Evolutionary conservation across 1,140 invertebrate species (phyloP).

Genomic region (Mya arenaria): DNA sequence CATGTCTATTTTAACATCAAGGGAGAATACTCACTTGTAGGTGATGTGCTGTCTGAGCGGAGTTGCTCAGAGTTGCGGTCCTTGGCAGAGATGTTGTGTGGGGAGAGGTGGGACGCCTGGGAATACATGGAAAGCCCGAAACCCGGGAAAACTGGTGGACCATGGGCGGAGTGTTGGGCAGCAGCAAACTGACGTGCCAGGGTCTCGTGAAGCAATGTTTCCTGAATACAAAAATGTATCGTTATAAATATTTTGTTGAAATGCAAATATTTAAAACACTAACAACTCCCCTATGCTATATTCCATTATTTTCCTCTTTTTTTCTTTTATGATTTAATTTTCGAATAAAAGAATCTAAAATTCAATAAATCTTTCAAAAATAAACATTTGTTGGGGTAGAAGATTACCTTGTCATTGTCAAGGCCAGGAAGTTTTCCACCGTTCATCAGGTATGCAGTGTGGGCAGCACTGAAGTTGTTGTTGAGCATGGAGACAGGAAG

Average conservation of each 20-base stretch:
- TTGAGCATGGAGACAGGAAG: conserved; percentile 68
- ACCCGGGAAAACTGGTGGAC: conserved; percentile 74
- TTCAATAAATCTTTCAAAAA: background rate
- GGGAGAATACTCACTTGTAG: conserved; percentile 45
- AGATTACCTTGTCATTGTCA: conserved; percentile 68
- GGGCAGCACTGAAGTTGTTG: conserved; percentile 55
- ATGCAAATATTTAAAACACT: no score
- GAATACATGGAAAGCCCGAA: conserved; percentile 75
- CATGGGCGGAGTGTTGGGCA: conserved; percentile 60
- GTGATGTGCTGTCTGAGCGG: conserved; percentile 39
- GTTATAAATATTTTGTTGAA: no score
- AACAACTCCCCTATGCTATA: no score
- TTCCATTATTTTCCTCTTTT: no score
- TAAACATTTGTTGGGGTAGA: no score
- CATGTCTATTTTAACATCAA: background rate
- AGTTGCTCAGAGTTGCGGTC: conserved; percentile 22
- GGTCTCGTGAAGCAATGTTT: conserved; percentile 76
- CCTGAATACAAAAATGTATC: conserved; percentile 71
- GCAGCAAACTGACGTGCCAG: conserved; percentile 73
- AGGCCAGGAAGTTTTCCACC: conserved; percentile 66
- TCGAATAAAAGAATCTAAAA: no score
- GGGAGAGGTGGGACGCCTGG: conserved; percentile 74
- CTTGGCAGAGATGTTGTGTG: conserved; percentile 61
- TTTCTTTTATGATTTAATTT: no score
- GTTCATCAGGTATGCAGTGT: conserved; percentile 62